Conservation (phyloP, 2,113 vertebrate species). For the Perognathus longimembris region DNA sequence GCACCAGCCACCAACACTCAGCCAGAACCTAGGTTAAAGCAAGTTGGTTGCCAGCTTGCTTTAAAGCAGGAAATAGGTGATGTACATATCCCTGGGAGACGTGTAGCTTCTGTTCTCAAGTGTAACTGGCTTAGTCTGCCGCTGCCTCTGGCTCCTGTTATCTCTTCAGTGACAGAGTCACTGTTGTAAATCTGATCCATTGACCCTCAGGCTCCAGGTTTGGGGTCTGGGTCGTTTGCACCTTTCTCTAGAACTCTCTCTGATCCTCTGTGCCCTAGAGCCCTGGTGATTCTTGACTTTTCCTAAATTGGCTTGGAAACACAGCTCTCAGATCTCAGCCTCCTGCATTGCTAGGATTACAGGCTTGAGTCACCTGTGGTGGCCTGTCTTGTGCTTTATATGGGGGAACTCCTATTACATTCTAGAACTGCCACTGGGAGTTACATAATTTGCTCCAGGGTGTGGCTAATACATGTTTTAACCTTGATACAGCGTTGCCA, state of each 20-base stretch:
- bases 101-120: not conserved
- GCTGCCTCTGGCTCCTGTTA: too few relatives aligned
- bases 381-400: not conserved
- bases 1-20: too few relatives aligned
- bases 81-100: not conserved
- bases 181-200: not conserved
- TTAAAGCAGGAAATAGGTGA: not conserved
- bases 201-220: not conserved
- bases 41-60: not conserved
- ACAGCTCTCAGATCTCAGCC: too few relatives aligned
- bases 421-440: not conserved
- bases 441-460: not conserved
- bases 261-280: not conserved
- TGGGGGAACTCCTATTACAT: not conserved
- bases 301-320: too few relatives aligned
- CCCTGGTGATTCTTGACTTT: not conserved
- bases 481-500: not conserved
- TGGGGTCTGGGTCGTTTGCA: not conserved
- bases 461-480: not conserved
- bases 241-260: not conserved
- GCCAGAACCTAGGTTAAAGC: not conserved
- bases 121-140: not conserved
- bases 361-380: too few relatives aligned
- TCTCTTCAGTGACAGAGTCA: too few relatives aligned
- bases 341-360: too few relatives aligned